Evolutionary conservation across 2,888 invertebrate genomes (phyloP), one percentile per base, ranked within the genome.

Genomic region (Himalopsyche kuldschensis): DNA sequence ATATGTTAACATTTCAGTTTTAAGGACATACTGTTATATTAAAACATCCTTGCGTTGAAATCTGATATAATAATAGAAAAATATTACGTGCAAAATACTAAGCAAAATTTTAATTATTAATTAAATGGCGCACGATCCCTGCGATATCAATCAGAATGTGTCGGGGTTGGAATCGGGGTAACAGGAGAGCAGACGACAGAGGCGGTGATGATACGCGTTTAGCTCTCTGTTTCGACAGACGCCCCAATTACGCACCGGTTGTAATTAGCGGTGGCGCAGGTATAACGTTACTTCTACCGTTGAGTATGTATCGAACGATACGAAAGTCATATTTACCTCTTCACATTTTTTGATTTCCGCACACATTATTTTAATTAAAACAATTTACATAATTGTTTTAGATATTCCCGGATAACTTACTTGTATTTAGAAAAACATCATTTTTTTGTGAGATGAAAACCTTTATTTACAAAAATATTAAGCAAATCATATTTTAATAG

Each of bases 231-330:
- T 84, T 84, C 84, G 80, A 75, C 80, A 82, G 84, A 81, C 84
- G 82, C 85, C 85, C 84, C 85, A 85, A 85, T 86, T 83, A 86
- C 83, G 81, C 82, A 79, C 79, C 79, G 80, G 78, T 80, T 84
- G 85, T 86, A 86, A 86, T 86, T 86, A 86, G 84, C 84, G 85
- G 78, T 41, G 81, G 63, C 48, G 75, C 84, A 86, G 84, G 85
- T 86, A 85, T 84, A 81, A 24, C 79, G 78, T 85, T 84, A 84
- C 85, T 35, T 47, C 63, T 20, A 81, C 81, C 20, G 80, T 69
- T 48, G n/a, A 31, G 30, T 31, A 75, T 31, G 20, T 41, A 11
- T 5, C 41, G 6, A 4, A 20, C 20, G 55, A 20, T 1, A 55
- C 41, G 15, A 55, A 55, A 55, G 55, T 55, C 6, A 3, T 69